A percentile compares a stretch with the other conserved stretches of the same genome.
Conservation (phyloP, 2,113 vertebrate genomes). For the Capreolus pygargus region DNA sequence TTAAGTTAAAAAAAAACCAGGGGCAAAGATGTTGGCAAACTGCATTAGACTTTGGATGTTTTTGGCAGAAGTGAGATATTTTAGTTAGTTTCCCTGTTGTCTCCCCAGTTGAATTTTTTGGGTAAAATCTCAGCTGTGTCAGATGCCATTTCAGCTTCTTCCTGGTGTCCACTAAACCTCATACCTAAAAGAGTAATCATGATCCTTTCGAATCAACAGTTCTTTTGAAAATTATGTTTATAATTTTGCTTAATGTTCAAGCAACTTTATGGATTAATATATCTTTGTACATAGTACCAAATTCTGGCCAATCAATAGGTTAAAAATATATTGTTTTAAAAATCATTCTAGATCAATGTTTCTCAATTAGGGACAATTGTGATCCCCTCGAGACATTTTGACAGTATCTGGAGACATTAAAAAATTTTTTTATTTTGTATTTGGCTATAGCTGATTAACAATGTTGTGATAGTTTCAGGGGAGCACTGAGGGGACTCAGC, state of each 20-base stretch:
- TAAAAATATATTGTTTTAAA: neutral
- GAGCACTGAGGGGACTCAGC: neutral
- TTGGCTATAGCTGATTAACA: neutral
- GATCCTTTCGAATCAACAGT: neutral
- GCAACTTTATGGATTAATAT: neutral
- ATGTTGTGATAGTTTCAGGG: neutral
- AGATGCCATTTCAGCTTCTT: neutral
- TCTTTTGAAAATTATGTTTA: slow-evolving; percentile 27
- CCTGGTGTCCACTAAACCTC: neutral
- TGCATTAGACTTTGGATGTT: neutral
- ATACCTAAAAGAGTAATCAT: neutral
- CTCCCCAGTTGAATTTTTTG: neutral
- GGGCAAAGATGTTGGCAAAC: slow-evolving; percentile 25
- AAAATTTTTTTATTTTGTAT: neutral
- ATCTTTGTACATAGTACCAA: neutral
- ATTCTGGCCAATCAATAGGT: neutral
- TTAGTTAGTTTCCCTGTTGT: neutral
- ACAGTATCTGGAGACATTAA: neutral
- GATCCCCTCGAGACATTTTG: neutral
- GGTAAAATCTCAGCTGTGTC: slow-evolving; percentile 11
- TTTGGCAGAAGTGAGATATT: slow-evolving; percentile 45
- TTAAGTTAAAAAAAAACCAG: slow-evolving; percentile 31
- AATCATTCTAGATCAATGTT: neutral
- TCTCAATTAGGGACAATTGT: neutral
- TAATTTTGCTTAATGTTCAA: slow-evolving; percentile 31